Conservation (phyloP, 2,797 vertebrate genomes). For the Rachycentron canadum region DNA sequence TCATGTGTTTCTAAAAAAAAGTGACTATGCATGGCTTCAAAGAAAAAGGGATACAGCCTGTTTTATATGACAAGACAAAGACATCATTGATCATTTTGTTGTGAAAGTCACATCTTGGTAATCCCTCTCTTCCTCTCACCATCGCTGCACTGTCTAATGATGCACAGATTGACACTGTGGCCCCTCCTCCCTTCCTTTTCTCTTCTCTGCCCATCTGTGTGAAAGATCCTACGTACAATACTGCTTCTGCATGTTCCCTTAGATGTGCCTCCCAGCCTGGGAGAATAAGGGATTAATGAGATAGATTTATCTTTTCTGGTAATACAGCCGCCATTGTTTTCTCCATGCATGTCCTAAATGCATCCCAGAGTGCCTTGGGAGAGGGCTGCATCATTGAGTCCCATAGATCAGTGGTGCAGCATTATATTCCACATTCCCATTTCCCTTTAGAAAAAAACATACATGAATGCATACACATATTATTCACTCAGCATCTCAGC, state of each 20-base stretch:
- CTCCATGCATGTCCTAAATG: constrained; percentile 80
- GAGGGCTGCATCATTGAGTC: constrained; percentile 73
- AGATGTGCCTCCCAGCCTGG: constrained; percentile 81
- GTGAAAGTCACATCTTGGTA: constrained; percentile 77
- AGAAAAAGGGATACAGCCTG: constrained; percentile 38
- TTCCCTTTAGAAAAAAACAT: constrained; percentile 45
- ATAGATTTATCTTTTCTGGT: constrained; percentile 87
- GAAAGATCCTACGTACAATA: constrained; percentile 76
- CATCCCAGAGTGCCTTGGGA: constrained; percentile 80
- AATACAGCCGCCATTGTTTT: constrained; percentile 82
- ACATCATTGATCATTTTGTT: constrained; percentile 79
- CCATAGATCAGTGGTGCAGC: constrained; percentile 74
- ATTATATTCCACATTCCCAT: constrained; percentile 57
- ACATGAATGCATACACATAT: constrained; percentile 42
- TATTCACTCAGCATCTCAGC: constrained; percentile 50
- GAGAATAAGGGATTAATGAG: constrained; percentile 87
- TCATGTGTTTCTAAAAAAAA: constrained; percentile 30
- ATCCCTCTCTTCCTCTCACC: constrained; percentile 78
- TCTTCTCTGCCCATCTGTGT: constrained; percentile 79
- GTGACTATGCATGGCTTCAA: constrained; percentile 53
- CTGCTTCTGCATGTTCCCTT: constrained; percentile 75
- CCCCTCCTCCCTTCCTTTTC: constrained; percentile 61
- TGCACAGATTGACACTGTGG: constrained; percentile 83
- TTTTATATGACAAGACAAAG: constrained; percentile 73
- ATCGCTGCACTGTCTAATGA: constrained; percentile 81